Evolutionary conservation across 2,113 vertebrate genomes (phyloP).

Genomic region (Albula glossodonta): DNA sequence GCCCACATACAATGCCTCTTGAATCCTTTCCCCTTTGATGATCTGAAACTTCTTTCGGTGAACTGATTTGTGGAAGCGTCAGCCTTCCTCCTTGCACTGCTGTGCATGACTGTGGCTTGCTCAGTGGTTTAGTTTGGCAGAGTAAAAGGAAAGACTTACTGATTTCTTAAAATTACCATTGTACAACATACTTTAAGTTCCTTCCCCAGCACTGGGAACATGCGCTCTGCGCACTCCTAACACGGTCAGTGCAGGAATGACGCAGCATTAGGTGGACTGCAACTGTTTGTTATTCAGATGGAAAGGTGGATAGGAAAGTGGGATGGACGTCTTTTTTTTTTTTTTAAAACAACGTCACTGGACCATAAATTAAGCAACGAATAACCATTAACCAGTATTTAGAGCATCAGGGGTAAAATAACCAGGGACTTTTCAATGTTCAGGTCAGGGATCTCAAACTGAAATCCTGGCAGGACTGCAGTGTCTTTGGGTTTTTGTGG

Average conservation of each 20-base stretch:
- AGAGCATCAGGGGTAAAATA: too few species aligned
- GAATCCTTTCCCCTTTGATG: neutral
- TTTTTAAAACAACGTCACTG: neutral
- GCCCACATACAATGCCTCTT: neutral
- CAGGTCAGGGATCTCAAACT: too few species aligned
- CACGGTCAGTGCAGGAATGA: neutral
- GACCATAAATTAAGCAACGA: neutral
- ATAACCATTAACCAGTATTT: neutral
- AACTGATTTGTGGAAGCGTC: neutral
- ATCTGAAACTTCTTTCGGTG: neutral
- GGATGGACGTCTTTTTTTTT: neutral
- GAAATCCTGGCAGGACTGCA: too few species aligned
- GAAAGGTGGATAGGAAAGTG: neutral
- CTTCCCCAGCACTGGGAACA: neutral
- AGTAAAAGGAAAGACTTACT: conserved; percentile 31
- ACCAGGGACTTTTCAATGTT: too few species aligned
- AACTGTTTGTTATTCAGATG: neutral
- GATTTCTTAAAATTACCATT: neutral
- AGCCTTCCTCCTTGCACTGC: neutral
- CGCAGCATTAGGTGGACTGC: neutral
- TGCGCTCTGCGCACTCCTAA: neutral
- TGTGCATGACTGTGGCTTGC: neutral
- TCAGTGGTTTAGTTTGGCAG: conserved; percentile 32
- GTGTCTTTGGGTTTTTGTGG: too few species aligned
- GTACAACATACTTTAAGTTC: neutral